These are phyloP conservation scores for Barbus barbus DNA, from an alignment of 2,113 vertebrate genomes.

Conservation along the genomic window DNA sequence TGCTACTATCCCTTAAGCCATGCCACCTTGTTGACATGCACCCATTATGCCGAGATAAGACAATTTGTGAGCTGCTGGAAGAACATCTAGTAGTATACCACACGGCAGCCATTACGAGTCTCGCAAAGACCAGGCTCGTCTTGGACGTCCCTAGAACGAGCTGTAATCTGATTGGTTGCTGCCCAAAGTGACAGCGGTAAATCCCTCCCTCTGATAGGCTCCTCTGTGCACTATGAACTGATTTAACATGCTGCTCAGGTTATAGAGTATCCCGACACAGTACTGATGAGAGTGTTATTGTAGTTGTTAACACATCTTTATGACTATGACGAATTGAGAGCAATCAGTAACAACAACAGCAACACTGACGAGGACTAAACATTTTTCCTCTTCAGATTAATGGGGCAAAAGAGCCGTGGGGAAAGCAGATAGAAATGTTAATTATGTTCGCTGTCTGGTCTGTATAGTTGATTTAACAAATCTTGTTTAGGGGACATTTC, in stretches of 20 bases:
- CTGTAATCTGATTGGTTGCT: neutral
- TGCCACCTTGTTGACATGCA: slow-evolving; percentile 5
- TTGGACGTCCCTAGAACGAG: neutral
- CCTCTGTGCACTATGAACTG: neutral
- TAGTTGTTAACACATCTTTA: slow-evolving; percentile 31
- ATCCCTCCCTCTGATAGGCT: slow-evolving; percentile 9
- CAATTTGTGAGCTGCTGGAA: neutral
- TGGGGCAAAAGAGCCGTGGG: slow-evolving; percentile 12
- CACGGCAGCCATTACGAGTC: neutral
- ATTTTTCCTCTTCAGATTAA: slow-evolving; percentile 19
- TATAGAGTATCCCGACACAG: neutral
- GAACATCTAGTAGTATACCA: neutral
- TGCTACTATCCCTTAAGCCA: slow-evolving; percentile 9
- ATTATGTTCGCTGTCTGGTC: neutral
- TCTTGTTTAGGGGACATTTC: neutral
- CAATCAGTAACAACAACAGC: slow-evolving; percentile 3
- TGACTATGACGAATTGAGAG: slow-evolving; percentile 28
- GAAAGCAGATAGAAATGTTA: slow-evolving; percentile 21
- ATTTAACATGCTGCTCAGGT: neutral
- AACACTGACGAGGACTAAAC: neutral
- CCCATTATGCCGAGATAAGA: neutral
- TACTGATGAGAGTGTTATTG: slow-evolving; percentile 9
- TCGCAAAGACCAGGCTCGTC: neutral
- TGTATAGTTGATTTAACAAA: slow-evolving; percentile 10
- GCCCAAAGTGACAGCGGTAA: neutral